A percentile compares a stretch with the other conserved stretches of the same genome.
These are phyloP conservation scores for Coregonus suidteri DNA, from an alignment of 2,797 vertebrate genomes.

Conservation along the genomic window DNA sequence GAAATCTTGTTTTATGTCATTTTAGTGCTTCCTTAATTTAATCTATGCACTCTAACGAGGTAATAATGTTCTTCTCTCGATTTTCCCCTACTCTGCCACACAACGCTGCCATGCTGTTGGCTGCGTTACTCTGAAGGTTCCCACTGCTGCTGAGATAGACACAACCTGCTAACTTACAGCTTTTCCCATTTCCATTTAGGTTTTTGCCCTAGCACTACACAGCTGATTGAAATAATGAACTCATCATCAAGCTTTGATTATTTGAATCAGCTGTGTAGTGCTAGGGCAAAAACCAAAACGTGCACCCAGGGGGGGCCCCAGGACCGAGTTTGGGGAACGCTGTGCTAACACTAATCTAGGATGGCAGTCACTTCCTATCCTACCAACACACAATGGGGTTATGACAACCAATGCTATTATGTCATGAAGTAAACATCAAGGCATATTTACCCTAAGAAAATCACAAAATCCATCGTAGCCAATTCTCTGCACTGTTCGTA, in stretches of 20 bases:
- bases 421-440: neutral
- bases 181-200: too few species aligned
- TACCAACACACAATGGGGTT: neutral
- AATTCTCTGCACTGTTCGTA: neutral
- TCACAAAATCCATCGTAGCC: conserved; percentile 1
- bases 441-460: neutral
- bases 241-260: too few species aligned
- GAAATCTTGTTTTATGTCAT: conserved; percentile 79
- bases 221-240: too few species aligned
- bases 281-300: too few species aligned
- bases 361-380: conserved; percentile 1
- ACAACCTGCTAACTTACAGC: too few species aligned
- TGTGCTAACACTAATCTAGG: neutral
- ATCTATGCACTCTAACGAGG: conserved; percentile 98
- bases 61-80: conserved; percentile 74
- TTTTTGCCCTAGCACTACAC: too few species aligned
- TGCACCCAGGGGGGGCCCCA: too few species aligned
- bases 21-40: conserved; percentile 98
- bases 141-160: neutral
- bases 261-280: too few species aligned
- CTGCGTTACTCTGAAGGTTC: conserved; percentile 5
- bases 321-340: too few species aligned
- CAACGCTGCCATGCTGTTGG: conserved; percentile 56
- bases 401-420: conserved; percentile 3
- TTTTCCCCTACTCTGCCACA: conserved; percentile 50